Percentiles rank a stretch among this genome's conserved stretches.
Conservation (phyloP, 2,888 invertebrate genomes). For the Psylliodes chrysocephalus region DNA sequence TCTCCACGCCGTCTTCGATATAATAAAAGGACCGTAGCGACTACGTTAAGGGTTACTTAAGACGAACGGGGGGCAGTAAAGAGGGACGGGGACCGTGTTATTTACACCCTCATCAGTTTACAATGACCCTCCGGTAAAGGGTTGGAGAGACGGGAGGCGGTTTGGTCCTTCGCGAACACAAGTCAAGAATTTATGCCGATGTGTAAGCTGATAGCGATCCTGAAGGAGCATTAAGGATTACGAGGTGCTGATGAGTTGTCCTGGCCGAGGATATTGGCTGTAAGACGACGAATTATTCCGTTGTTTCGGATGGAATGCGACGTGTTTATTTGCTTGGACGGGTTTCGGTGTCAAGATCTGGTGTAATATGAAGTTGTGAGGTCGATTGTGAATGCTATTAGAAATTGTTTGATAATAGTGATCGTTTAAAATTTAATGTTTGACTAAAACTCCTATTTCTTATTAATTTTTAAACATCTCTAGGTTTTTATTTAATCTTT, state of each 20-base stretch:
- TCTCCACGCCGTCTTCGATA: slow-evolving; percentile 57
- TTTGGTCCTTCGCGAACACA: slow-evolving; percentile 47
- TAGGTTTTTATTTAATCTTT: no score
- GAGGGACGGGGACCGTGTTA: slow-evolving; percentile 61
- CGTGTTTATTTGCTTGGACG: neutral
- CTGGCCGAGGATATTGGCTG: slow-evolving; percentile 43
- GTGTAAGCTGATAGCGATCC: slow-evolving; percentile 56
- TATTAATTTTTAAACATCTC: no score
- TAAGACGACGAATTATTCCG: slow-evolving; percentile 33
- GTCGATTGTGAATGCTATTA: no score
- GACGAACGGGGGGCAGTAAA: slow-evolving; percentile 54
- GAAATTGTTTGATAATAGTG: no score
- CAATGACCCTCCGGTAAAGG: slow-evolving; percentile 68
- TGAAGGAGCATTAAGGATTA: slow-evolving; percentile 41
- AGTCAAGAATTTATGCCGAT: slow-evolving; percentile 57
- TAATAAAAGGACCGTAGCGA: slow-evolving; percentile 61
- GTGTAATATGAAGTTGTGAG: no score
- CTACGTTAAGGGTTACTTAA: slow-evolving; percentile 60
- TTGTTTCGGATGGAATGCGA: slow-evolving; percentile 13
- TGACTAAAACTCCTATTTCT: no score
- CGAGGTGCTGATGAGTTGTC: slow-evolving; percentile 37
- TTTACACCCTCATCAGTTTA: slow-evolving; percentile 77
- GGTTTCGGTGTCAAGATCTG: neutral
- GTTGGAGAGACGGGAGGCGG: slow-evolving; percentile 37
- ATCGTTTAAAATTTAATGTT: no score